Base-by-base conservation (phyloP, 2,797 vertebrate genomes). In the Threskiornis aethiopicus region DNA sequence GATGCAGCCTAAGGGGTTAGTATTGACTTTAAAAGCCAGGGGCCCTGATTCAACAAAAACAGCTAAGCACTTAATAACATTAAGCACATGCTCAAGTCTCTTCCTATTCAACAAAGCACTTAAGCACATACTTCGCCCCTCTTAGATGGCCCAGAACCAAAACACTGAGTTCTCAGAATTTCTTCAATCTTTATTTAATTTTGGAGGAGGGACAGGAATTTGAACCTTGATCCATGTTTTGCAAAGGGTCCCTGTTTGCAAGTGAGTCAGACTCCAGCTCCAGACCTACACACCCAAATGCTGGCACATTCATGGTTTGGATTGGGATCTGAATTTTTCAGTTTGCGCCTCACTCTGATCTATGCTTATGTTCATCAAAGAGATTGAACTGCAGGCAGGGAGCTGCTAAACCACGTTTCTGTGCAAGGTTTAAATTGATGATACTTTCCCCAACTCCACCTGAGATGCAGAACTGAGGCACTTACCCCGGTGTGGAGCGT, bases 1-100 rank as follows among this genome's bases (percentile, higher is more conserved):
- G 57, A 94, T 91, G 91, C 80, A 95, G 89, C 87, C 90, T 65
- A 78, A 94, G 87, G 92, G 92, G 71, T 93, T 92, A 49, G 67
- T 92, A 89, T 75, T 75, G 84, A 92, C 90, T 96, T 93, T 80
- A 93, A 97, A 97, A 96, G 84, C 81, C 29, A 33, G 66, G 29
- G 75, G 66, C 24, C 9, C 79, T 25, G 90, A 93, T 96, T 95
- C 84, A 91, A 93, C 90, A 95, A 87, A 96, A 97, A 6, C 92
- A 90, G 78, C 55, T 95, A 90, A 97, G 95, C 92, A 94, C 95
- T 94, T 96, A 97, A 96, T 96, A 96, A 96, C 93, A 77, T 97
- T 93, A 96, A 96, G 92, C 84, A 89, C 70, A 35, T 70, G 83
- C 86, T 96, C 79, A 47, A 92, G 88, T 89, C 93, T 93, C 95